A percentile compares a stretch with the other conserved stretches of the same genome.
Conservation (phyloP, 2,113 vertebrate species). For the Pagrus major region DNA sequence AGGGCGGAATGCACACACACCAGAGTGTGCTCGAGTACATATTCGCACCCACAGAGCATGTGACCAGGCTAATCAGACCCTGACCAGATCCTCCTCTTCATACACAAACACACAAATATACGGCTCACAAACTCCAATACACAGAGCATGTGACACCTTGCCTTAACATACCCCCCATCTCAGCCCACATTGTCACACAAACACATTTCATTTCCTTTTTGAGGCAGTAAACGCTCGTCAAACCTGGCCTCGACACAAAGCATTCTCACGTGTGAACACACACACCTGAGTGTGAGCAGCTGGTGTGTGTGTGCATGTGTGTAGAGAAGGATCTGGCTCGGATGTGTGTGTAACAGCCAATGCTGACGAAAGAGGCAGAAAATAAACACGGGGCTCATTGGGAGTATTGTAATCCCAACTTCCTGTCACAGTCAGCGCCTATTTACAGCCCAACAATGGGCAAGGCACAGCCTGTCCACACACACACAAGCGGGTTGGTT, state of each 20-base stretch:
- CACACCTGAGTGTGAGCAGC: constrained; percentile 64
- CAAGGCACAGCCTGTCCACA: constrained; percentile 65
- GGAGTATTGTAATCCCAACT: constrained; percentile 83
- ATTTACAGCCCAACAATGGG: constrained; percentile 82
- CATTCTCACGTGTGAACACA: constrained; percentile 48
- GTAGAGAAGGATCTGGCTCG: constrained; percentile 52
- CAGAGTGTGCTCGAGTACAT: constrained; percentile 58
- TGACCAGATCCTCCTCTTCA: constrained; percentile 49
- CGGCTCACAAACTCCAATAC: neutral
- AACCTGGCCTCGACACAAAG: constrained; percentile 33
- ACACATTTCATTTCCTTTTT: constrained; percentile 62
- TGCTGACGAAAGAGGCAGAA: constrained; percentile 80
- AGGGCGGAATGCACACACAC: constrained; percentile 59
- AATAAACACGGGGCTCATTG: constrained; percentile 80
- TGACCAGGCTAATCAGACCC: constrained; percentile 62
- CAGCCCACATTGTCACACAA: constrained; percentile 23
- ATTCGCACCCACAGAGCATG: constrained; percentile 67
- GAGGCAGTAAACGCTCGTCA: constrained; percentile 59
- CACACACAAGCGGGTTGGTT: constrained; percentile 41
- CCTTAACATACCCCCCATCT: constrained; percentile 37
- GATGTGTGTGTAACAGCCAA: constrained; percentile 56
- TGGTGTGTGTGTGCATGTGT: constrained; percentile 58
- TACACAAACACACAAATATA: constrained; percentile 18
- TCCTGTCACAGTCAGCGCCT: constrained; percentile 82
- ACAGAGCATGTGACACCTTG: constrained; percentile 39